Evolutionary conservation across 92 coral and sea anemone species (phyloP), one percentile per base, ranked within the genome.

Genomic region (Phymanthus crucifer): DNA sequence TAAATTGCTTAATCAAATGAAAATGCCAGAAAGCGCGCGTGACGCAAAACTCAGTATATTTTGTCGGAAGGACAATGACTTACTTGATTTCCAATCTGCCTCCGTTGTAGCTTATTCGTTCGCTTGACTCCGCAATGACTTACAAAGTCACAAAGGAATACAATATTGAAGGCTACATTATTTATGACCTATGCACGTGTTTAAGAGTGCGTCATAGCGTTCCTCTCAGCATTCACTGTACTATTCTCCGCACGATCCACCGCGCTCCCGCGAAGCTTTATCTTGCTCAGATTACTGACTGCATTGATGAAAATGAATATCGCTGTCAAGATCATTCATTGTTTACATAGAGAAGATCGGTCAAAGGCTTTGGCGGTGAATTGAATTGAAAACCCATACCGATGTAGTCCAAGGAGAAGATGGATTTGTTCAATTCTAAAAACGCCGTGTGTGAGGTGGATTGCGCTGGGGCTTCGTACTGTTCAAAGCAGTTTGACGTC

Each of bases 281-380:
- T 61, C 68, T 61, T 34, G 29, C 68, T 61, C 18, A 27, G 68
- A 61, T 61, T 61, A 61, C 68, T 61, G 32, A 27, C 32, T 61
- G 27, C 68, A 61, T 61, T 61, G 68, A 61, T 61, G 68, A 61
- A 27, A 61, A 61, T 61, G 68, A 61, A 61, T 61, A 61, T 61
- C 68, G 33, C 68, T 61, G 68, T 61, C 68, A 61, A 61, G 68
- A 61, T 12, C 34, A 27, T 5, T 17, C 35, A 61, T 26, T 61
- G 68, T 61, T 61, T 61, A 61, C 68, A 61, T 27, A 61, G 9
- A 27, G 68, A 61, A 24, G 12, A 61, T 24, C 27, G 26, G 34
- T 7, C 68, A 24, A 61, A 61, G 6, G 68, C 7, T 27, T 58
- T 7, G 68, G 26, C 35, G 68, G 68, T 24, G 34, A 9, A 24